Evolutionary conservation across 2,888 invertebrate species (phyloP), one percentile per base, ranked within the genome.

Genomic region (Hirudinaria manillensis): DNA sequence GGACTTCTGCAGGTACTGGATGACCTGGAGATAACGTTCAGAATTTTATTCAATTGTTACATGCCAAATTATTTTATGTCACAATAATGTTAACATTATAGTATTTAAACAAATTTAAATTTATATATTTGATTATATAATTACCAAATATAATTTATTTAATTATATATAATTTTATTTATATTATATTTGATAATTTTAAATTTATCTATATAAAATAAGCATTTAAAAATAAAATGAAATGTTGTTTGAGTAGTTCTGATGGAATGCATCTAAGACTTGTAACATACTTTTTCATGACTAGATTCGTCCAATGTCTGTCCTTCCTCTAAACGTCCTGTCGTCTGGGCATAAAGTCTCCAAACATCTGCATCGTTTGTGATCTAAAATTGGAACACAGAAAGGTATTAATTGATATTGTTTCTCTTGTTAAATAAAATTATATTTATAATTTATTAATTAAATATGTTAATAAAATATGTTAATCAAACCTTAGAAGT

Each of bases 1-100:
- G 0, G 93, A 91, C 83, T 91, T 90, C 79, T 92, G 90, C 29
- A 93, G 87, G 77, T 91, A 89, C 81, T 93, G 92, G 45, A 83
- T 74, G 13, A 80, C 82, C 84, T 84, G 78, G 76, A 45, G 27
- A 36, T n/a, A 27, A 72, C 16, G 34, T 21, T 29, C 19, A 75
- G 29, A 67, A 27, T 4, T 6, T 21, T 7, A 16, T 27, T 34
- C 0, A 34, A 68, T 21, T 65, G 27, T 36, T 72, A 72, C 16
- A 51, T 53, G 34, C 29, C 56, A 53, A 21, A 61, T 13, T 51
- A 51, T 53, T 21, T 45, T 27, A 71, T 32, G 21, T 45, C 10
- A 45, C 13, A 38, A 6, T 38, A 38, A 38, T 38, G 10, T 38
- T 38, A 38, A 38, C 10, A n/a, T n/a, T n/a, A n/a, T n/a, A n/a